A percentile compares a stretch with the other conserved stretches of the same genome.
Conservation (phyloP, 1,140 invertebrate species). For the Zeugodacus cucurbitae region DNA sequence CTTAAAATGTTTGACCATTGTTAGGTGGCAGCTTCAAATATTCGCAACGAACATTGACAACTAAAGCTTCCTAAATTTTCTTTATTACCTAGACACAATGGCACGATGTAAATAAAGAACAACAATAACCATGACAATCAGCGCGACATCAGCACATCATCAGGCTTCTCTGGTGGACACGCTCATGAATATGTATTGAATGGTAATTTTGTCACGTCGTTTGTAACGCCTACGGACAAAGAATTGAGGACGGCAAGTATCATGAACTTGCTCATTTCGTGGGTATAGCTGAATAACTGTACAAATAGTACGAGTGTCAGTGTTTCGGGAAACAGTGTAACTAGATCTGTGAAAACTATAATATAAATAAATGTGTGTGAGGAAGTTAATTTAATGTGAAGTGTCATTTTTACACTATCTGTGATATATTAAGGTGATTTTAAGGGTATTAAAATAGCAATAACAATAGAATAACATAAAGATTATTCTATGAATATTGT, state of each 20-base stretch:
- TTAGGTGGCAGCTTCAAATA: neutral
- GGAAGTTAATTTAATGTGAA: too few species aligned
- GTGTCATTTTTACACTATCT: too few species aligned
- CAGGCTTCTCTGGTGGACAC: neutral
- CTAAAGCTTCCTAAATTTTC: neutral
- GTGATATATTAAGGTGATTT: too few species aligned
- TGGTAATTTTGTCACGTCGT: slow-evolving; percentile 30
- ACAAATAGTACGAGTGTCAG: too few species aligned
- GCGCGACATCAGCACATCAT: neutral
- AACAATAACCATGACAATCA: neutral
- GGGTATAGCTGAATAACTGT: too few species aligned
- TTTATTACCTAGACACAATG: neutral
- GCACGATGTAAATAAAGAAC: neutral
- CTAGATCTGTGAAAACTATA: neutral
- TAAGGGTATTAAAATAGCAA: too few species aligned
- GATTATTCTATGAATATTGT: too few species aligned
- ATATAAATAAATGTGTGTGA: too few species aligned
- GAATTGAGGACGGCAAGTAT: neutral
- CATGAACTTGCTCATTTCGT: too few species aligned
- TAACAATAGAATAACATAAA: too few species aligned
- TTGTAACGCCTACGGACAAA: neutral
- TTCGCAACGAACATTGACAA: neutral
- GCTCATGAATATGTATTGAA: neutral
- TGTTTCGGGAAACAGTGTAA: neutral
- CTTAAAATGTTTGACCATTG: neutral